These are phyloP conservation scores for Microvelia longipes DNA, from an alignment of 1,140 invertebrate species.

Conservation along the genomic window DNA sequence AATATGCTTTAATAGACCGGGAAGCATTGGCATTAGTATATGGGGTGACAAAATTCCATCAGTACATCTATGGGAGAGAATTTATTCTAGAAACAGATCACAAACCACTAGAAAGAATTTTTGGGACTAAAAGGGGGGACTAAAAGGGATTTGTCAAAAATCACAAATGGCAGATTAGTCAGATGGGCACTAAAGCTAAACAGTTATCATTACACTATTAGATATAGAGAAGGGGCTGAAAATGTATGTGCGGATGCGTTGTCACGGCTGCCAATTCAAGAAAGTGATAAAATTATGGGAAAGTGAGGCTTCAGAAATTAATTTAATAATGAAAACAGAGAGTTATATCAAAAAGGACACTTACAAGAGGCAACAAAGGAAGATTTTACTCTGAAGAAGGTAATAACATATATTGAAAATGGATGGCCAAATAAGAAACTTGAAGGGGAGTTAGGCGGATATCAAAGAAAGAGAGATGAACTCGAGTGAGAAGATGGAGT, in stretches of 20 bases:
- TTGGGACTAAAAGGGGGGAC: slow-evolving; percentile 24
- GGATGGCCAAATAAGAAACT: not conserved
- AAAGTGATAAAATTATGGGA: not conserved
- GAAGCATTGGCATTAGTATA: slow-evolving; percentile 38
- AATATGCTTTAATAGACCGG: slow-evolving; percentile 36
- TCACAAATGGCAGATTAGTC: not conserved
- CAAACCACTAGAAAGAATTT: slow-evolving; percentile 33
- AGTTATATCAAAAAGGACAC: not conserved
- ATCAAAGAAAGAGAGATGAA: not conserved
- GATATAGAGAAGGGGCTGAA: slow-evolving; percentile 22
- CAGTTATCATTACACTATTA: slow-evolving; percentile 27
- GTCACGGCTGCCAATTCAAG: slow-evolving; percentile 18
- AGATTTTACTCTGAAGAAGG: not conserved
- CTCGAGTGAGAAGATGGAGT: not conserved
- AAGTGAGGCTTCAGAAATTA: not conserved
- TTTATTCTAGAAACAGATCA: slow-evolving; percentile 36
- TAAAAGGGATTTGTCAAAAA: not conserved
- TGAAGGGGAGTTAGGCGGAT: not conserved
- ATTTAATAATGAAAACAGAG: not conserved
- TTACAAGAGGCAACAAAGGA: not conserved
- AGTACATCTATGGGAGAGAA: slow-evolving; percentile 34
- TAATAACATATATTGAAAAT: not conserved
- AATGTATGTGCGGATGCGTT: slow-evolving; percentile 25
- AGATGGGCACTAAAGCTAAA: slow-evolving; percentile 21
- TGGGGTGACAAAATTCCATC: slow-evolving; percentile 36